These are phyloP conservation scores for Pterobdella sp. DNA, from an alignment of 2,888 invertebrate species.

Conservation along the genomic window DNA sequence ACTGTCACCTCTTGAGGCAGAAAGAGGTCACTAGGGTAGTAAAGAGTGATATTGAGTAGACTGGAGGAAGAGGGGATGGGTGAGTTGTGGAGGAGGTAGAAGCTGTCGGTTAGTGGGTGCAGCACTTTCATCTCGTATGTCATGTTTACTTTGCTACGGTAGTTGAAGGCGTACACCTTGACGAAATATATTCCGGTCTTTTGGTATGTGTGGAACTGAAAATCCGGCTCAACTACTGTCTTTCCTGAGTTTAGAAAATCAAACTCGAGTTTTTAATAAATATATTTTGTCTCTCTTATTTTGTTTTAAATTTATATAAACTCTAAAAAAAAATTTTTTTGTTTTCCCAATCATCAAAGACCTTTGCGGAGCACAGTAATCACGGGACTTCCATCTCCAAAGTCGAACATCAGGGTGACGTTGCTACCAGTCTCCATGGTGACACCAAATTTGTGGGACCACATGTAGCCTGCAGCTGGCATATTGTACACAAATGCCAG, in stretches of 20 bases:
- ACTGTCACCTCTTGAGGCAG: neutral
- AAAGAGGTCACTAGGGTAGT: neutral
- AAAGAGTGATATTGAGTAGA: neutral
- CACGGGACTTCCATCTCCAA: conserved; percentile 10
- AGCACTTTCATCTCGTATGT: neutral
- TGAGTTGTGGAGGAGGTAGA: neutral
- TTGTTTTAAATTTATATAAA: neutral
- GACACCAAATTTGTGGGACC: conserved; percentile 8
- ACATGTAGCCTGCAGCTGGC: neutral
- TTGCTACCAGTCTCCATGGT: conserved; percentile 12
- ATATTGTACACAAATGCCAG: neutral
- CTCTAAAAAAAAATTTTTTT: neutral
- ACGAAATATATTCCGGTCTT: neutral
- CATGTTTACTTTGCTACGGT: neutral
- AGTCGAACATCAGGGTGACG: conserved; percentile 2
- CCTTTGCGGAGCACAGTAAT: neutral
- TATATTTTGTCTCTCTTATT: neutral
- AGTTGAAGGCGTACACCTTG: neutral
- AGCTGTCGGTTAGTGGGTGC: neutral
- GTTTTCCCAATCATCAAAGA: neutral
- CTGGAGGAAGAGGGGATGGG: conserved; percentile 1
- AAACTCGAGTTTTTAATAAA: neutral
- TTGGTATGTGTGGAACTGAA: neutral
- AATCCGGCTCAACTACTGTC: conserved; percentile 4
- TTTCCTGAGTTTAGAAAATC: neutral